Evolutionary conservation across 2,797 vertebrate genomes (phyloP).

Genomic region (Menidia menidia): DNA sequence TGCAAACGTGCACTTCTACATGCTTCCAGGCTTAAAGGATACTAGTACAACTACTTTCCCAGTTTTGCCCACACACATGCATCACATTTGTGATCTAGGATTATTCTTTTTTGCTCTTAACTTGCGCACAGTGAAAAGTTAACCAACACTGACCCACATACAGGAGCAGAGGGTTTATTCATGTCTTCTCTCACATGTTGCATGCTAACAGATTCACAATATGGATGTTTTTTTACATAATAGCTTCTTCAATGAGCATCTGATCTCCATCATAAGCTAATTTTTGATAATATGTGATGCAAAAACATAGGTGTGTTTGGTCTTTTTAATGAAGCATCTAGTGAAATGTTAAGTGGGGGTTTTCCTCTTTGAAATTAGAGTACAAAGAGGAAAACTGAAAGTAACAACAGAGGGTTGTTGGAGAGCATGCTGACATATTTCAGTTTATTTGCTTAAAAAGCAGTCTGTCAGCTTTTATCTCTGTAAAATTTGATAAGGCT

Average conservation of each 20-base stretch:
- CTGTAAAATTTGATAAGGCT: background rate
- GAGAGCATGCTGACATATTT: background rate
- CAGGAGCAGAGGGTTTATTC: constrained; percentile 39
- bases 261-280: too few relatives aligned
- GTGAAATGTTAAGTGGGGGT: too few relatives aligned
- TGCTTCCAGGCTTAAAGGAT: constrained; percentile 5
- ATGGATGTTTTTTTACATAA: too few relatives aligned
- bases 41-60: constrained; percentile 5
- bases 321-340: too few relatives aligned
- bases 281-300: too few relatives aligned
- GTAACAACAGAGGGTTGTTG: background rate
- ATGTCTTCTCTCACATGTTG: constrained; percentile 24
- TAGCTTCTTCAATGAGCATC: too few relatives aligned
- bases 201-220: too few relatives aligned
- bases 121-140: constrained; percentile 25
- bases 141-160: constrained; percentile 45
- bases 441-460: background rate
- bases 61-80: constrained; percentile 5
- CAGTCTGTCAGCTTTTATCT: background rate
- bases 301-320: too few relatives aligned
- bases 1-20: constrained; percentile 20
- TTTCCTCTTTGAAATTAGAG: too few relatives aligned
- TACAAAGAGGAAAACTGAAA: background rate
- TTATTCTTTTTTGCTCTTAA: constrained; percentile 15
- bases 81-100: background rate